Evolutionary conservation across 2,797 vertebrate species (phyloP), one percentile per base, ranked within the genome.

Genomic region (Premnoplex brunnescens): DNA sequence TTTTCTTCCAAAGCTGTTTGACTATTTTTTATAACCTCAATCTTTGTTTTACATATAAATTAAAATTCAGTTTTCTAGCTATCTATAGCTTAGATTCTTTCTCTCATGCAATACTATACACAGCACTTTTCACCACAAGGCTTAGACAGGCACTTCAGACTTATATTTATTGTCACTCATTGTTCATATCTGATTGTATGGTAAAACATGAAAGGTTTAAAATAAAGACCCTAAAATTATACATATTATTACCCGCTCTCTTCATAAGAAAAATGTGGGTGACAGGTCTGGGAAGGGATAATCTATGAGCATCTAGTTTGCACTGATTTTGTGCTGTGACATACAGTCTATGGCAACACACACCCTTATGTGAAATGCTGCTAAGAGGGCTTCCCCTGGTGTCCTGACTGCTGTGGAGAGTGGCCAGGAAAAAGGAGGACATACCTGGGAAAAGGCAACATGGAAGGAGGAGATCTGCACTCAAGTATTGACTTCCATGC

Each of bases 21-120:
- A 79, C 27, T 74, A 68, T 64, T 69, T 59, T 79, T 83, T 71
- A 72, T 49, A 84, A 89, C 19, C 4, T 68, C 7, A 22, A 14
- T 80, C 58, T 89, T 94, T 91, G 43, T 73, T 94, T 93, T 85
- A 92, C 44, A 89, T 88, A 66, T 71, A 85, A 89, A 85, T 90
- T 76, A 88, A 67, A 86, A 91, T 87, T 77, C 24, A 82, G 12
- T 60, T 84, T 11, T 81, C 46, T 77, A 89, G 23, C 76, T 96
- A 85, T 80, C 27, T 11, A 10, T 55, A 55, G 43, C n/a, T 91
- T 66, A 84, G 37, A 55, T 69, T 84, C 14, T 60, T 89, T 58
- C 39, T 43, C 39, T 51, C 14, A 24, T 78, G 17, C 28, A 55
- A 12, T 59, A 46, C 18, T 49, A 3, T 16, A 9, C 5, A 6